Evolutionary conservation across 1,140 invertebrate species (phyloP), one percentile per base, ranked within the genome.

Genomic region (Bacillus rossius): DNA sequence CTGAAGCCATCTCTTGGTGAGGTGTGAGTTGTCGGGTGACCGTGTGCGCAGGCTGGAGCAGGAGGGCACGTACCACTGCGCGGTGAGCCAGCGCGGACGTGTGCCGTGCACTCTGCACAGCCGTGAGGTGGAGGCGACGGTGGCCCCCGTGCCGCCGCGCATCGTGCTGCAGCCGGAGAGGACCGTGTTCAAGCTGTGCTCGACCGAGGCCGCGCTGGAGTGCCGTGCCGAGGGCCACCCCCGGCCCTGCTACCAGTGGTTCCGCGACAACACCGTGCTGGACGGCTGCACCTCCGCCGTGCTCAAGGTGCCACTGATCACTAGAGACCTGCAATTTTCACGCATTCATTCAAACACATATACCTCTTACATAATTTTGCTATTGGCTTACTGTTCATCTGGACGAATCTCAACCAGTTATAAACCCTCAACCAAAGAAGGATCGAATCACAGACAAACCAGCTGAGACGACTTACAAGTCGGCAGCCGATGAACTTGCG

Each of bases 241-340:
- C 2, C 17, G 50, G 50, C 69, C 70, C n/a, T 8, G 45, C 23
- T 73, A 70, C 57, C 69, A 72, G 38, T 73, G 73, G 73, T 73
- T 67, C 40, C 64, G 62, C 48, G 63, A 73, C 37, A 72, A 73
- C 61, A 65, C 60, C 22, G 64, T 53, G 61, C 57, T 74, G 45
- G 61, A 69, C n/a, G 41, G 42, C 34, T 62, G 72, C 65, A 68
- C 49, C 16, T 63, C 59, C 2, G 64, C 64, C 20, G 38, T 55
- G 48, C 60, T 73, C 17, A 51, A 55, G 3, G 70, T 73, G 61
- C 61, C 23, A 17, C 19, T 48, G 26, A 53, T 51, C 25, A 7
- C 7, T 13, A n/a, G 43, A 17, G n/a, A n/a, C n/a, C n/a, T n/a
- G n/a, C n/a, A n/a, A n/a, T n/a, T n/a, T n/a, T n/a, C n/a, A n/a